These are phyloP conservation scores for Mus caroli DNA, from an alignment of 2,797 vertebrate species.

Conservation along the genomic window DNA sequence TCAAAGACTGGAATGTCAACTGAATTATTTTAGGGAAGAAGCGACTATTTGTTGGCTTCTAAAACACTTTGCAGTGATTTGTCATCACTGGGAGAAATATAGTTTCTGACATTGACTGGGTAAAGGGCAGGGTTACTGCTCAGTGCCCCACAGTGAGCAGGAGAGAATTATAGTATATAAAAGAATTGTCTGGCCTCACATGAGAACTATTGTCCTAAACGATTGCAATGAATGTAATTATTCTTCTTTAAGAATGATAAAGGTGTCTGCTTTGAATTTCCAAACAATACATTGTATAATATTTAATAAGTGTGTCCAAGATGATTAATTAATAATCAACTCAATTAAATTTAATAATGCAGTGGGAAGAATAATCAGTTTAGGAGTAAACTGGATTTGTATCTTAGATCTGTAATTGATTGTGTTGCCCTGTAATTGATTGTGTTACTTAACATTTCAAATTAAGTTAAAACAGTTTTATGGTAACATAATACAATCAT, in stretches of 20 bases:
- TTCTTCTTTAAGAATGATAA: not conserved
- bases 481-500: not conserved
- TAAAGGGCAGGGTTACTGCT: not conserved
- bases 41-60: constrained; percentile 16
- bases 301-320: constrained; percentile 48
- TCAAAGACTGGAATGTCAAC: not conserved
- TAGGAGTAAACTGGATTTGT: constrained; percentile 4
- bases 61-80: not conserved
- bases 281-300: not conserved
- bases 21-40: not conserved
- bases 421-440: constrained; percentile 6
- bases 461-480: not conserved
- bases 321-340: constrained; percentile 37
- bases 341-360: constrained; percentile 33
- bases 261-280: not conserved
- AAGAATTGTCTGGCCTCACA: not conserved
- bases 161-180: not conserved
- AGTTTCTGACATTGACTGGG: not conserved
- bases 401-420: constrained; percentile 21
- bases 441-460: constrained; percentile 56
- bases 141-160: not conserved
- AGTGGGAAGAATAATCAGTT: constrained; percentile 1
- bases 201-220: not conserved
- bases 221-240: not conserved
- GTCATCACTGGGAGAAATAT: not conserved